A percentile compares a stretch with the other conserved stretches of the same genome.
phyloP scores from a whole-genome alignment of 1,140 invertebrate species.

The Varroa destructor region DNA sequence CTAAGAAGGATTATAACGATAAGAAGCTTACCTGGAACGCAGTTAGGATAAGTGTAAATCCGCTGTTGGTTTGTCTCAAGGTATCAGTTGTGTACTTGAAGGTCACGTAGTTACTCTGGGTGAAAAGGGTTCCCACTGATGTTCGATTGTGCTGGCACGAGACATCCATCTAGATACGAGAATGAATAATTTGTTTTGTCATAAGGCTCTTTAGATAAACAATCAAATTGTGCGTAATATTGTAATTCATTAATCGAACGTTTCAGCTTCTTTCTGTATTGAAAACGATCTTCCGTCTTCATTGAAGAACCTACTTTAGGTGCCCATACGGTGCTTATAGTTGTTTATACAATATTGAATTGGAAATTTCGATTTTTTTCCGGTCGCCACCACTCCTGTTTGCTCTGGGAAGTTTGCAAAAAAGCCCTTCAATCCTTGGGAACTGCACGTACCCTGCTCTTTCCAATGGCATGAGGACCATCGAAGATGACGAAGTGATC shows the following conservation, averaged over 20 bases:
- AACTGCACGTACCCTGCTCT: conserved; percentile 54
- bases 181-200: neutral
- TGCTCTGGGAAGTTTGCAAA: too few species aligned
- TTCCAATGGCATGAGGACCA: conserved; percentile 70
- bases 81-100: conserved; percentile 80
- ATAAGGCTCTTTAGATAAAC: neutral
- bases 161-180: conserved; percentile 56
- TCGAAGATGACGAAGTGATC: conserved; percentile 83
- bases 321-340: too few species aligned
- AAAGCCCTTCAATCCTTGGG: too few species aligned
- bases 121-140: conserved; percentile 69
- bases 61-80: conserved; percentile 75
- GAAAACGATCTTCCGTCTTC: too few species aligned
- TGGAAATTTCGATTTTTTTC: too few species aligned
- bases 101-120: conserved; percentile 78
- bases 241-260: too few species aligned
- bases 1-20: too few species aligned
- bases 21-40: conserved; percentile 53
- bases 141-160: conserved; percentile 76
- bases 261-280: too few species aligned
- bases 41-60: conserved; percentile 80
- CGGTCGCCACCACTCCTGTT: too few species aligned
- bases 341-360: too few species aligned
- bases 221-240: too few species aligned
- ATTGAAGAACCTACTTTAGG: too few species aligned